These are phyloP conservation scores for Brenthis ino DNA, from an alignment of 2,888 invertebrate genomes.

Conservation along the genomic window DNA sequence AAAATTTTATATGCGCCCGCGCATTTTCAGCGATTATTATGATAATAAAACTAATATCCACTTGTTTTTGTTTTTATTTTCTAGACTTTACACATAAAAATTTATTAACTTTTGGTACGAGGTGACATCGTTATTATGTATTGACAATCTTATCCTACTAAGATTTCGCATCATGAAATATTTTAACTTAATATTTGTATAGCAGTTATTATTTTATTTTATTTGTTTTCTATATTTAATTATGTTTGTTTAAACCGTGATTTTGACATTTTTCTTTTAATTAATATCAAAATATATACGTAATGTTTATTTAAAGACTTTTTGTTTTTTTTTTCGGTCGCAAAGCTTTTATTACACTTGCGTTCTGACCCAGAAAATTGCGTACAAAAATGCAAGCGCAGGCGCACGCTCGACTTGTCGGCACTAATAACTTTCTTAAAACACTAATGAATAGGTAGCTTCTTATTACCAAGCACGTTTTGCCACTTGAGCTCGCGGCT, in stretches of 20 bases:
- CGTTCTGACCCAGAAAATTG: constrained; percentile 62
- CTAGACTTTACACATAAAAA: constrained; percentile 22
- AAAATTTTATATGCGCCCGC: constrained; percentile 49
- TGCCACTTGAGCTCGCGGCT: constrained; percentile 56
- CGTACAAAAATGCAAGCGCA: constrained; percentile 69
- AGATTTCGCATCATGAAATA: too few relatives aligned
- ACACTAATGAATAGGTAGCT: constrained; percentile 78
- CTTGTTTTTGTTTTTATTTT: constrained; percentile 13
- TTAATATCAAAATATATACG: too few relatives aligned
- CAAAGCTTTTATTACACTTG: constrained; percentile 30
- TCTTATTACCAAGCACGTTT: constrained; percentile 78
- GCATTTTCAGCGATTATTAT: constrained; percentile 42
- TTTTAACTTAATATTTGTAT: too few relatives aligned
- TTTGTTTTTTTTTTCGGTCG: constrained; percentile 15
- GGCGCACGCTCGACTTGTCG: constrained; percentile 65
- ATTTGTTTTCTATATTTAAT: too few relatives aligned
- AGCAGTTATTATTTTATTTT: too few relatives aligned
- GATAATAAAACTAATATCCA: constrained; percentile 38
- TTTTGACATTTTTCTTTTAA: too few relatives aligned
- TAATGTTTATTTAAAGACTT: neutral
- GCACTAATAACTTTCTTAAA: constrained; percentile 76
- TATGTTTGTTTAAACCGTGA: too few relatives aligned
- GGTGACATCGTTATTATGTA: too few relatives aligned
- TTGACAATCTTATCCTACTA: too few relatives aligned
- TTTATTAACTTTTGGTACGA: constrained; percentile 7